A percentile compares a stretch with the other conserved stretches of the same genome.
phyloP scores from a whole-genome alignment of 2,888 invertebrate genomes.

The Drosophila recens region DNA sequence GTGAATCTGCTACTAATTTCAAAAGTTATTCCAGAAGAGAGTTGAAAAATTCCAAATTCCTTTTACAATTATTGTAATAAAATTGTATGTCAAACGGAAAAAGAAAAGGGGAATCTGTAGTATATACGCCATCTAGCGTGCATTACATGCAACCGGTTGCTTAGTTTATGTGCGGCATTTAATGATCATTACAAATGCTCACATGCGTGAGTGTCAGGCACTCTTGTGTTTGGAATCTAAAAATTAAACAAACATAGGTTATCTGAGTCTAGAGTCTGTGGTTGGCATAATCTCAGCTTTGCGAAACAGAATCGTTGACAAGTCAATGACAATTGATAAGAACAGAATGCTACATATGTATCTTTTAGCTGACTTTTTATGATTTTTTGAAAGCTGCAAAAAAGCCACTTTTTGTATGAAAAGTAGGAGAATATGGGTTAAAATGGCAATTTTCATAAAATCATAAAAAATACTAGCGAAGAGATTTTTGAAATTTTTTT shows the following conservation, averaged over 20 bases:
- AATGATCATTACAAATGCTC: neutral
- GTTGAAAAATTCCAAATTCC: too few species aligned
- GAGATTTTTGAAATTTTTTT: too few species aligned
- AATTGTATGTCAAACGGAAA: neutral
- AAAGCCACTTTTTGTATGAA: too few species aligned
- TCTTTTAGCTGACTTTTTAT: too few species aligned
- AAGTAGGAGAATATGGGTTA: too few species aligned
- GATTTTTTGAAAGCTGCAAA: too few species aligned
- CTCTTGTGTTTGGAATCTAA: neutral
- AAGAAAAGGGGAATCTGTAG: neutral
- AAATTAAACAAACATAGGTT: slow-evolving; percentile 4
- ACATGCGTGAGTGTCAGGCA: neutral
- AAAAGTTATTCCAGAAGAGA: too few species aligned
- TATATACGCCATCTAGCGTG: slow-evolving; percentile 1
- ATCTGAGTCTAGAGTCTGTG: neutral
- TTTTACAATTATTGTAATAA: too few species aligned
- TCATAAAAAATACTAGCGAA: too few species aligned
- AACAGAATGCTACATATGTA: neutral
- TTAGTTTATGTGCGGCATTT: neutral
- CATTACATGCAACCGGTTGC: neutral
- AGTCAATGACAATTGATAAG: neutral
- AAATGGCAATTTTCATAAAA: too few species aligned
- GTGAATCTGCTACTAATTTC: too few species aligned
- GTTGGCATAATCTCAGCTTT: neutral
- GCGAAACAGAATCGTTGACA: neutral